Conservation (phyloP, 2,113 vertebrate genomes). For the Eptesicus fuscus region DNA sequence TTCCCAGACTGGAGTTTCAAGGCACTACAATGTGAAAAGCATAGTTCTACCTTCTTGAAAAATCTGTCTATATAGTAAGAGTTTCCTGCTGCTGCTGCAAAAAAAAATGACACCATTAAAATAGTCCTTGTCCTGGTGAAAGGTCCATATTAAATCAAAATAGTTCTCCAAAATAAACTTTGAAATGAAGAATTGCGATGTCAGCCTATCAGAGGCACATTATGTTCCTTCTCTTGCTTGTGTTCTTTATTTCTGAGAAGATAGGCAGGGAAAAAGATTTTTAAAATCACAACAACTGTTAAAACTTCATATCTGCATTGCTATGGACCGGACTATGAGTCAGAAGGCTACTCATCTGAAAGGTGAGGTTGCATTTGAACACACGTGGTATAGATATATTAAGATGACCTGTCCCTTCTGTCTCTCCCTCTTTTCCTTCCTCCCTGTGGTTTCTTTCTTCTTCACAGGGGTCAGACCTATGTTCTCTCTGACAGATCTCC, state of each 20-base stretch:
- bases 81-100: not conserved
- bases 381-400: not conserved
- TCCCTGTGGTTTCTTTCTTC: not conserved
- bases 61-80: not conserved
- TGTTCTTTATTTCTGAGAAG: not conserved
- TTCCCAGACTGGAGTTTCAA: not conserved
- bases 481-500: not conserved
- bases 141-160: not conserved
- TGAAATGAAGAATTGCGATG: not conserved
- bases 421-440: not conserved
- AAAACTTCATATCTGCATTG: not conserved
- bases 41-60: not conserved
- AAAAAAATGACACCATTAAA: not conserved
- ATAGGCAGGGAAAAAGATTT: not conserved
- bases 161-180: not conserved
- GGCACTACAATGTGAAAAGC: not conserved
- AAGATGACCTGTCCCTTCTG: not conserved
- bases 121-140: not conserved
- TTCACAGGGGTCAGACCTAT: not conserved
- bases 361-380: not conserved
- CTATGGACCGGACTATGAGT: not conserved
- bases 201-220: not conserved
- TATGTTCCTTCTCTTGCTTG: not conserved
- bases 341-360: not conserved
- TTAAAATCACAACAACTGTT: not conserved